Evolutionary conservation across 2,888 invertebrate genomes (phyloP).

Genomic region (Pristionchus mayeri): DNA sequence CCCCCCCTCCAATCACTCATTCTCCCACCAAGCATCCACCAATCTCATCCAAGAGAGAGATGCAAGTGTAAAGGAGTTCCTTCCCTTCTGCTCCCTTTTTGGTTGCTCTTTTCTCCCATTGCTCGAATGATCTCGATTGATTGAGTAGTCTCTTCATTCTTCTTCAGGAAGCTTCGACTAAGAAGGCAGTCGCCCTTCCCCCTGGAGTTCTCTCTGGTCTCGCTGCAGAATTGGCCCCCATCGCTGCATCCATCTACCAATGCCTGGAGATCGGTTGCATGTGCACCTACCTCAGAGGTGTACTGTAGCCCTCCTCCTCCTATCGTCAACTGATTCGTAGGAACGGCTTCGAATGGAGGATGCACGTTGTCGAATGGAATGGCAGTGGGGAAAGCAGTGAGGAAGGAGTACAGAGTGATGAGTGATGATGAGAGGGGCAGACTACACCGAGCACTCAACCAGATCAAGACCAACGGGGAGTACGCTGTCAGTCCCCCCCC

Average conservation of each 20-base stretch:
- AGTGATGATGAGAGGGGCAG: constrained; percentile 43
- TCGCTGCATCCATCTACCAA: constrained; percentile 69
- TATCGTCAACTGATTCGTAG: background rate
- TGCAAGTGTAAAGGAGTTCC: constrained; percentile 4
- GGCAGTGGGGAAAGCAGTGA: constrained; percentile 18
- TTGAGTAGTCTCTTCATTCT: no score
- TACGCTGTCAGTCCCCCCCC: background rate
- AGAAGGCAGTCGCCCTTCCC: constrained; percentile 67
- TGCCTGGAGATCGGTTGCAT: constrained; percentile 74
- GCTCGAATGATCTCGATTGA: no score
- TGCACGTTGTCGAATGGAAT: constrained; percentile 47
- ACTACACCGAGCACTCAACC: constrained; percentile 38
- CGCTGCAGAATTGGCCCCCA: constrained; percentile 72
- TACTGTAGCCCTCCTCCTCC: background rate
- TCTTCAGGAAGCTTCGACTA: constrained; percentile 50
- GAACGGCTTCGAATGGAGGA: constrained; percentile 43
- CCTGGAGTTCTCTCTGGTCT: constrained; percentile 62
- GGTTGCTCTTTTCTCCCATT: background rate
- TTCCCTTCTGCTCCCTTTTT: background rate
- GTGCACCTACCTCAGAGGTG: constrained; percentile 70
- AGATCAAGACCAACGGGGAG: constrained; percentile 42
- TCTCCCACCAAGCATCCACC: no score
- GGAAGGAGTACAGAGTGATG: constrained; percentile 43
- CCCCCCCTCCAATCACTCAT: background rate
- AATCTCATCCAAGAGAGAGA: no score